Conservation (phyloP, 2,888 invertebrate species). For the Temnothorax unifasciatus region DNA sequence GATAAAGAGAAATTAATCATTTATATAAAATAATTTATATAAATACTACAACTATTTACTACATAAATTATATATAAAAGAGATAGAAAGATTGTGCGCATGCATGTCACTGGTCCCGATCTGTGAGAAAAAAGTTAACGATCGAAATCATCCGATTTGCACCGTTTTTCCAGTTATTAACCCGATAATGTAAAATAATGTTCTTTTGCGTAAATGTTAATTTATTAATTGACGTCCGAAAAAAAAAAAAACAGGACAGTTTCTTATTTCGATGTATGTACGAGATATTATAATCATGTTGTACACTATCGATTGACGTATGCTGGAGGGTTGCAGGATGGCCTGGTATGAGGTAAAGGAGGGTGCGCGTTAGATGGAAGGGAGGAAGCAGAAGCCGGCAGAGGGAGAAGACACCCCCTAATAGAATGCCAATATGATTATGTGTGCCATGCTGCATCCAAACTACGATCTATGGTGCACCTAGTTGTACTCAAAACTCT, state of each 20-base stretch:
- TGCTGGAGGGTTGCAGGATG: constrained; percentile 69
- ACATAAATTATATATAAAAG: background rate
- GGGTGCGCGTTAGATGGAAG: constrained; percentile 61
- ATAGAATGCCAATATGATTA: constrained; percentile 84
- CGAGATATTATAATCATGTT: constrained; percentile 80
- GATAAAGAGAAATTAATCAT: background rate
- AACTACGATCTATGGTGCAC: constrained; percentile 77
- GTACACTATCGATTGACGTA: constrained; percentile 79
- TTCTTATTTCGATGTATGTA: constrained; percentile 74
- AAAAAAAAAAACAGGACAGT: background rate
- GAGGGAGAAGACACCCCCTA: constrained; percentile 78
- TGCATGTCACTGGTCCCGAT: background rate
- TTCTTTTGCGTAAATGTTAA: background rate
- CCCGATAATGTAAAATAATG: background rate
- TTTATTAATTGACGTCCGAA: constrained; percentile 27
- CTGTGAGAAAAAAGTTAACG: background rate
- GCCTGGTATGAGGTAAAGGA: constrained; percentile 58
- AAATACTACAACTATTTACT: no score
- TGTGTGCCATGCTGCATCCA: constrained; percentile 81
- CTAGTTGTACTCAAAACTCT: constrained; percentile 58
- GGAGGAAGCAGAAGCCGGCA: constrained; percentile 65
- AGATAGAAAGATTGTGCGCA: background rate
- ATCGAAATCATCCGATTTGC: background rate
- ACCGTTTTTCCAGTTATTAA: background rate
- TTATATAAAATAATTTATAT: background rate